Base-by-base conservation (phyloP, 2,113 vertebrate species). In the Danionella cerebrum region DNA sequence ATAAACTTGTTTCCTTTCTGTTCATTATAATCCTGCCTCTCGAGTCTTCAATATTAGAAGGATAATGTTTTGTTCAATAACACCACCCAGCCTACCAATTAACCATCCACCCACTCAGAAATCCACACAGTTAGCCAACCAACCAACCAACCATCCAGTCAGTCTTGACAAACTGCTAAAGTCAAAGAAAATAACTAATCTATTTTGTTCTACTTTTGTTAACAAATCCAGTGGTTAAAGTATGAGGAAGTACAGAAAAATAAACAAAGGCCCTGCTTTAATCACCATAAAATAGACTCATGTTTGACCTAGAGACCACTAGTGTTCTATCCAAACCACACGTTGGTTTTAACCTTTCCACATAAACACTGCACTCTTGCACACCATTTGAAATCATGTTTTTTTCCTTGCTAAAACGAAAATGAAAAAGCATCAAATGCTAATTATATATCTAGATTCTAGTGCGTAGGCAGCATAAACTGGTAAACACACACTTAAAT, bases 311-410 rank as follows among this genome's bases (percentile, higher is more conserved):
- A 47, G 42, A 73, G 59, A 19, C 38, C 4, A 14, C 16, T 14
- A 66, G 39, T 55, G 31, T 13, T 64, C 18, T 65, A 69, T 69
- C 41, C 41, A 35, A 53, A 67, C 54, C 73, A 66, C 67, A 62
- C 19, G n/a, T 22, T 45, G 35, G 41, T 53, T 47, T 67, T 16
- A 53, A 29, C 45, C 31, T 25, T 74, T 65, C 9, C 33, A 47
- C 35, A 24, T 27, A 45, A 45, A 33, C 16, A 63, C 42, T 47
- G 6, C 12, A 7, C 14, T 22, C 39, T 35, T n/a, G n/a, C n/a
- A n/a, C 22, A 45, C 13, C 24, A 18, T 16, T 16, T 25, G 51
- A 39, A 45, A 50, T 29, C 31, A 29, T 27, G 22, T 21, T 44
- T 59, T 11, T 54, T 42, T n/a, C n/a, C 38, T 33, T 33, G 38